A percentile compares a stretch with the other conserved stretches of the same genome.
Conservation (phyloP, 1,140 invertebrate species). For the Lethocerus indicus region DNA sequence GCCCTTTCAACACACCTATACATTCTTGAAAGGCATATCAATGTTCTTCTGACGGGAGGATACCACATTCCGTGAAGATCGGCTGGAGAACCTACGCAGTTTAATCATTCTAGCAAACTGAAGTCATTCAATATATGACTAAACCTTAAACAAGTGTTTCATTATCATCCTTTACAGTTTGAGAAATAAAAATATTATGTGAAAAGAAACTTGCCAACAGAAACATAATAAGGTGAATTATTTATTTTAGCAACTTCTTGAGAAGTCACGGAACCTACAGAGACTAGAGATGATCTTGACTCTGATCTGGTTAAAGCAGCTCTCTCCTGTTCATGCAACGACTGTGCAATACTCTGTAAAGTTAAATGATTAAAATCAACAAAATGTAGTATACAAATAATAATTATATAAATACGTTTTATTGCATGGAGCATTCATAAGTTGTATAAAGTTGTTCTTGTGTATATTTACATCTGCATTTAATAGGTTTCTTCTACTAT, state of each 20-base stretch:
- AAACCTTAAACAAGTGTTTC: too few species aligned
- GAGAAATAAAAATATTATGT: too few species aligned
- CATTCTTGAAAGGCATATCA: constrained; percentile 87
- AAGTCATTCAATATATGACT: too few species aligned
- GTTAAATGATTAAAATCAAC: too few species aligned
- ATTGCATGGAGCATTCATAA: neutral
- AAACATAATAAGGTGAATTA: too few species aligned
- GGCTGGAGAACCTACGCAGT: constrained; percentile 72
- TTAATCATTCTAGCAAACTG: too few species aligned
- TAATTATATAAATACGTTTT: too few species aligned
- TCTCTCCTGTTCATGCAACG: constrained; percentile 38
- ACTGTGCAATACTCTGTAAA: constrained; percentile 50
- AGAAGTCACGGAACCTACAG: too few species aligned
- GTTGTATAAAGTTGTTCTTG: neutral
- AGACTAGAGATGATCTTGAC: constrained; percentile 45
- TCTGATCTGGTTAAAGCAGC: constrained; percentile 36
- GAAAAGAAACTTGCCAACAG: too few species aligned
- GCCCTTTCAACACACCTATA: constrained; percentile 88
- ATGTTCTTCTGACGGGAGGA: constrained; percentile 82
- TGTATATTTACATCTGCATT: neutral
- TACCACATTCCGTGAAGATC: constrained; percentile 99
- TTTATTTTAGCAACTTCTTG: constrained; percentile 47
- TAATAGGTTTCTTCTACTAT: neutral
- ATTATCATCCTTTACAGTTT: too few species aligned
- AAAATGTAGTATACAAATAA: too few species aligned